A percentile compares a stretch with the other conserved stretches of the same genome.
Conservation (phyloP, 2,113 vertebrate genomes). For the Periophthalmus modestus region DNA sequence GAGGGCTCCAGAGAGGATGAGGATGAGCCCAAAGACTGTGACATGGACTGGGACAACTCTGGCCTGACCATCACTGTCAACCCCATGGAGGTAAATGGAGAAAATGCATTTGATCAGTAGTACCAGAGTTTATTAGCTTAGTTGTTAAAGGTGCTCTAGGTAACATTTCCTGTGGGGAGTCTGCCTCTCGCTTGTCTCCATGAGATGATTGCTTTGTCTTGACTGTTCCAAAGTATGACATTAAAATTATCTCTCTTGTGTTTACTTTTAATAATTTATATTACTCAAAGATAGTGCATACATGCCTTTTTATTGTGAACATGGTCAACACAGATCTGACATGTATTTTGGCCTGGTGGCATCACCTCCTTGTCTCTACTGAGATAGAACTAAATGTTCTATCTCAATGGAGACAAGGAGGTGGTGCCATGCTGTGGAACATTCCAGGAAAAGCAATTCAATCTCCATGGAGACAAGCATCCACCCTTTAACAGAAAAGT, state of each 20-base stretch:
- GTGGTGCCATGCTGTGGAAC: too few relatives aligned
- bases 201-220: neutral
- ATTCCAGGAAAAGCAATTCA: neutral
- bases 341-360: too few relatives aligned
- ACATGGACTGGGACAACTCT: slow-evolving; percentile 89
- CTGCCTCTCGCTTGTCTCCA: neutral
- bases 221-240: neutral
- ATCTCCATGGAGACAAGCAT: neutral
- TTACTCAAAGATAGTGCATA: neutral
- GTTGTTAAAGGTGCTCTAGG: neutral
- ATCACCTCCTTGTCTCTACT: neutral
- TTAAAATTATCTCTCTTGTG: neutral
- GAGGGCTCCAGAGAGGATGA: slow-evolving; percentile 78
- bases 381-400: neutral
- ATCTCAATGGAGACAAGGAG: too few relatives aligned
- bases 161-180: neutral
- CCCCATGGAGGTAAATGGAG: slow-evolving; percentile 89
- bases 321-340: neutral
- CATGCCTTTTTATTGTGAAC: neutral
- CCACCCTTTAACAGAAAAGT: neutral
- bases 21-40: slow-evolving; percentile 73
- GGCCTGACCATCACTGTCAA: slow-evolving; percentile 94
- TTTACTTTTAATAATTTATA: neutral
- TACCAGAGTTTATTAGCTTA: neutral
- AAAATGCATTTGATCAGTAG: neutral